Percentiles rank a stretch among this genome's conserved stretches.
Conservation (phyloP, 2,797 vertebrate genomes). For the Neoniphon sammara region DNA sequence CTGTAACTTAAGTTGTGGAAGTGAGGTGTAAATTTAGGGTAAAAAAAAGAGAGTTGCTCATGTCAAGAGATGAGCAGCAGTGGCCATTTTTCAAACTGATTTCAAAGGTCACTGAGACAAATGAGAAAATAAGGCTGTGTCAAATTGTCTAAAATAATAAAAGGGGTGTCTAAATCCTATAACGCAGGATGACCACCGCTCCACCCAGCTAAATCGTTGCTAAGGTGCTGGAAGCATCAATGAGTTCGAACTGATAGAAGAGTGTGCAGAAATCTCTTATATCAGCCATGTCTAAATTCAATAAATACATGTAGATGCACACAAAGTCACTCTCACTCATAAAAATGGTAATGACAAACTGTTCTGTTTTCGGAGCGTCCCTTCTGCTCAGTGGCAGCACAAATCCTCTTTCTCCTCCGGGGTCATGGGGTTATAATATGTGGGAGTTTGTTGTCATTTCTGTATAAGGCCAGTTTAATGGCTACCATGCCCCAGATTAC, state of each 20-base stretch:
- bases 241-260: too few relatives aligned
- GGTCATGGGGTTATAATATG: constrained; percentile 42
- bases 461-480: constrained; percentile 52
- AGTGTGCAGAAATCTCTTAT: too few relatives aligned
- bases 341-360: background rate
- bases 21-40: background rate
- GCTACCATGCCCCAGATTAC: constrained; percentile 64
- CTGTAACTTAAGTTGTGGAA: constrained; percentile 9
- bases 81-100: background rate
- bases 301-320: background rate
- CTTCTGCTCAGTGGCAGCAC: constrained; percentile 12
- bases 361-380: background rate
- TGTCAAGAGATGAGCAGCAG: background rate
- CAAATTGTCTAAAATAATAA: background rate
- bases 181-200: too few relatives aligned
- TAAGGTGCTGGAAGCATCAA: too few relatives aligned
- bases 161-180: background rate
- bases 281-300: too few relatives aligned
- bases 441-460: constrained; percentile 32
- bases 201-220: too few relatives aligned
- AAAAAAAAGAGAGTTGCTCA: background rate
- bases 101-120: background rate
- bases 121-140: background rate
- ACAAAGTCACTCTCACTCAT: background rate
- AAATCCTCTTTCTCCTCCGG: constrained; percentile 48